Base-by-base conservation (phyloP, 2,888 invertebrate species). In the Cosmopolites sordidus region DNA sequence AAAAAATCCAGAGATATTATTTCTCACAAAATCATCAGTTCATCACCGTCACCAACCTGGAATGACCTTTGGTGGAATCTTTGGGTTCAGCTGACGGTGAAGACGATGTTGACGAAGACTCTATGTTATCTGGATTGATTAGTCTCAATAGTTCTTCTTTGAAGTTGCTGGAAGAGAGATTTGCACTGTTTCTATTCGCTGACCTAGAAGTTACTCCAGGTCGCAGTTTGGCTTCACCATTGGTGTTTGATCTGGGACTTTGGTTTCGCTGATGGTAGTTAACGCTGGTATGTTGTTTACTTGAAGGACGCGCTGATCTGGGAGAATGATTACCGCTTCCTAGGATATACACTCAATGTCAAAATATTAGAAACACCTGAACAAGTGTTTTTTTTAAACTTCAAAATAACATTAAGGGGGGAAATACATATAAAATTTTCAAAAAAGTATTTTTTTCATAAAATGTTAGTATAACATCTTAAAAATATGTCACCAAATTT, bases 91-190 rank as follows among this genome's bases (percentile, higher is more conserved):
- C 60, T 22, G 58, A 53, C 33, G 61, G 58, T 16, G 58, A 59
- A n/a, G 33, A 33, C 14, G 60, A 55, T 16, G 73, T 70, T 38
- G 74, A 73, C 11, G 42, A 44, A 30, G 53, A 14, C 54, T 77
- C 75, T 49, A 77, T 75, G 64, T 76, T 79, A 65, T 91, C 91
- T 0, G 90, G 91, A 73, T 89, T 89, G 66, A 93, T 93, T 17
- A 93, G 78, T 43, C 89, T 84, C 79, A 92, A 86, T 78, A 92
- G 86, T 69, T 94, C 93, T 71, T 93, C 92, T 76, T 92, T 86
- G 18, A 87, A 76, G 16, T 84, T 85, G 61, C 80, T 83, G 0
- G 77, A 73, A 0, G 77, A 76, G 38, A 82, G 69, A 68, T 82
- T 81, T 9, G 82, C 80, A 54, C 82, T 83, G 65, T 82, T 82